phyloP scores from a whole-genome alignment of 2,113 vertebrate species.

The Aix galericulata region DNA sequence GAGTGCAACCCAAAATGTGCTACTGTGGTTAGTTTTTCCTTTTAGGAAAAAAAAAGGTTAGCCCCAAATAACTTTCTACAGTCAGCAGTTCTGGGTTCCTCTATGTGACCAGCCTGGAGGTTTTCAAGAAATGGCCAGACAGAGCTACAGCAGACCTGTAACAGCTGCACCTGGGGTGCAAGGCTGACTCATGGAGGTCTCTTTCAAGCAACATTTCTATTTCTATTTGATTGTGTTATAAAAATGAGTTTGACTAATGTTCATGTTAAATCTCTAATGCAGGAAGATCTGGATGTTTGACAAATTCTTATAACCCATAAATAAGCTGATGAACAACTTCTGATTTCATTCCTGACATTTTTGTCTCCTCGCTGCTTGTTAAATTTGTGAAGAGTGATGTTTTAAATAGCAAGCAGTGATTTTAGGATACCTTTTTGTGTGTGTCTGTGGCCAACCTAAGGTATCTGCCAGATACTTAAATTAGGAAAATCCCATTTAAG shows the following conservation, averaged over 20 bases:
- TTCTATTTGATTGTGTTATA: background rate
- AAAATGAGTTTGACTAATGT: background rate
- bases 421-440: background rate
- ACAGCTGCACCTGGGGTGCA: background rate
- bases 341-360: background rate
- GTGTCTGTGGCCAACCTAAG: background rate
- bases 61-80: background rate
- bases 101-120: accelerated
- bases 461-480: background rate
- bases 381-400: background rate
- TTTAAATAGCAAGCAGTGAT: background rate
- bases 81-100: background rate
- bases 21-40: background rate
- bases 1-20: background rate
- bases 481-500: background rate
- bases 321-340: background rate
- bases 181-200: background rate
- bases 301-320: background rate
- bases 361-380: background rate
- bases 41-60: background rate
- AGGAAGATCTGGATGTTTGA: background rate
- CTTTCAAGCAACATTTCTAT: background rate
- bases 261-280: background rate
- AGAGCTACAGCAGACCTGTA: background rate
- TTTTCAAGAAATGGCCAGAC: background rate